phyloP scores from a whole-genome alignment of 1,140 invertebrate genomes.

The Sminthurides bifidus region DNA sequence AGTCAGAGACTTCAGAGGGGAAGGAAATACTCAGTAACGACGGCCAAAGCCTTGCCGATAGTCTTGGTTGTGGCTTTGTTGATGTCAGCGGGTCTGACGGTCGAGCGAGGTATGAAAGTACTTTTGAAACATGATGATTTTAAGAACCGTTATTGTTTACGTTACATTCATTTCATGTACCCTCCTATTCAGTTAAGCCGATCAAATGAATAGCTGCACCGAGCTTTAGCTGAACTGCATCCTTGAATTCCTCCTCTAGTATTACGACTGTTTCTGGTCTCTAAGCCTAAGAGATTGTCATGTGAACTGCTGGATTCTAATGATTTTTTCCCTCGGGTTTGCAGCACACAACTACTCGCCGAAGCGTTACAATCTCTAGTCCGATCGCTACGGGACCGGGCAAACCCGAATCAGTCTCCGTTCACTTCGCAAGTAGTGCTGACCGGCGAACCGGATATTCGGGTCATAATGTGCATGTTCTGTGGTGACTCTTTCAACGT shows the following conservation, averaged over 20 bases:
- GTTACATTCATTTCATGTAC: no score
- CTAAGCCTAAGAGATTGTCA: no score
- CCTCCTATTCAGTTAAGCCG: no score
- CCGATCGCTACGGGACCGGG: slow-evolving; percentile 37
- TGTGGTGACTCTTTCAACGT: slow-evolving; percentile 90
- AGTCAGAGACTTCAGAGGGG: slow-evolving; percentile 18
- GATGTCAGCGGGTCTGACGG: slow-evolving; percentile 24
- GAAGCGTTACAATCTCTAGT: slow-evolving; percentile 62
- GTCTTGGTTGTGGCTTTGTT: slow-evolving; percentile 31
- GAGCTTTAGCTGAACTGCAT: no score
- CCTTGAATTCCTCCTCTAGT: no score
- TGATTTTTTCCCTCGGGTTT: no score
- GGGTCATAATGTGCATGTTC: slow-evolving; percentile 92
- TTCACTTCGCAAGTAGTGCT: slow-evolving; percentile 26
- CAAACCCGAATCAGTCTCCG: slow-evolving; percentile 25
- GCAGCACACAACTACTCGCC: slow-evolving; percentile 51
- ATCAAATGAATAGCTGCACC: neutral
- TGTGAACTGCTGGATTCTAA: no score
- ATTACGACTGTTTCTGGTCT: no score
- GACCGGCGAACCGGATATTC: slow-evolving; percentile 36
- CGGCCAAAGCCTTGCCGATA: slow-evolving; percentile 33
- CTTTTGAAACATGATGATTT: no score
- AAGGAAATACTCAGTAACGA: slow-evolving; percentile 27
- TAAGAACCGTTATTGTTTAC: no score
- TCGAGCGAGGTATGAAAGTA: slow-evolving; percentile 16